phyloP scores from a whole-genome alignment of 2,797 vertebrate genomes.

The Cuniculus paca region DNA sequence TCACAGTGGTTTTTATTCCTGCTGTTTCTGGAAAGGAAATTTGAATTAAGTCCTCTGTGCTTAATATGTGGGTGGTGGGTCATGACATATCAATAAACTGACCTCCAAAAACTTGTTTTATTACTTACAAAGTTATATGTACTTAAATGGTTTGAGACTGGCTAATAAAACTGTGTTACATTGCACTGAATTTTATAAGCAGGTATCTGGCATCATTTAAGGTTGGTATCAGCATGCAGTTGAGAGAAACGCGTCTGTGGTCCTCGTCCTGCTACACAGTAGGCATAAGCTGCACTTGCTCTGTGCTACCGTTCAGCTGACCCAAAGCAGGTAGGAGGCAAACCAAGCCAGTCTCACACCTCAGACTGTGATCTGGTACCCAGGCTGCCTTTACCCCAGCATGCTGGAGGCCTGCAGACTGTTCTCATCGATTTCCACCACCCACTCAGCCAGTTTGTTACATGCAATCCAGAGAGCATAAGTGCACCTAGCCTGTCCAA shows the following conservation, averaged over 20 bases:
- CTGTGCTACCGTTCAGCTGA: background rate
- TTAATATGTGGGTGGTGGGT: constrained; percentile 19
- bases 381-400: background rate
- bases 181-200: background rate
- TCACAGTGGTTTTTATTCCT: constrained; percentile 44
- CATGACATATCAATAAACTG: constrained; percentile 72
- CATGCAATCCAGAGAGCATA: background rate
- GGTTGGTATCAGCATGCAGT: too few relatives aligned
- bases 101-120: constrained; percentile 58
- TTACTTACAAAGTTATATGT: constrained; percentile 18
- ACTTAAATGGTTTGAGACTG: background rate
- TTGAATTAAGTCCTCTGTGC: constrained; percentile 34
- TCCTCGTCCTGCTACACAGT: background rate
- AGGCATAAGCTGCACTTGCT: background rate
- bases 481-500: background rate
- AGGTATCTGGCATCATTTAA: background rate
- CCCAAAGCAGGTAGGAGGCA: background rate
- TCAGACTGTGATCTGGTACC: background rate
- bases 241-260: background rate
- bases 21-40: constrained; percentile 52
- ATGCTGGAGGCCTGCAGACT: background rate
- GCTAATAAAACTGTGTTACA: background rate
- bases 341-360: background rate
- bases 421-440: background rate
- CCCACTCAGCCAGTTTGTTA: background rate